Conservation (phyloP, 2,888 invertebrate genomes). For the Pemphredon lugubris region DNA sequence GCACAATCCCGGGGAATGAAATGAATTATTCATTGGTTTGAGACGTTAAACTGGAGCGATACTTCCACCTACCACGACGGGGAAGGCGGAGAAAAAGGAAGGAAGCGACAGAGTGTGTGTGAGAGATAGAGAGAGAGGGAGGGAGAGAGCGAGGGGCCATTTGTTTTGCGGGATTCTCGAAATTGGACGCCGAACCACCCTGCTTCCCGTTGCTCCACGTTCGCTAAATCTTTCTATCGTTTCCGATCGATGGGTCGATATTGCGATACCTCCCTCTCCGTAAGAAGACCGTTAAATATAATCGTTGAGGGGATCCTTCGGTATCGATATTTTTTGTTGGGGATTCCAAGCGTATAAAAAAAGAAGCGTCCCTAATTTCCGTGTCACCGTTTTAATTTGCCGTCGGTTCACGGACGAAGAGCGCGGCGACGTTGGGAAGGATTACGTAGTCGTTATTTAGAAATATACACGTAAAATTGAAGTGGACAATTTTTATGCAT, state of each 20-base stretch:
- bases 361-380: too few species aligned
- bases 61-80: constrained; percentile 18
- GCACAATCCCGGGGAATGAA: constrained; percentile 73
- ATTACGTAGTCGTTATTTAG: too few species aligned
- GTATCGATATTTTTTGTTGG: background rate
- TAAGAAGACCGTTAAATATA: background rate
- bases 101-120: too few species aligned
- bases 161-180: constrained; percentile 69
- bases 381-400: too few species aligned
- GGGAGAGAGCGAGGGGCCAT: constrained; percentile 57
- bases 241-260: background rate
- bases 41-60: constrained; percentile 65
- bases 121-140: constrained; percentile 6
- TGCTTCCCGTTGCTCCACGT: constrained; percentile 20
- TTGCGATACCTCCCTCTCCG: background rate
- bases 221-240: background rate
- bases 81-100: constrained; percentile 23
- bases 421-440: too few species aligned
- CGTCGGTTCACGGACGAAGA: too few species aligned
- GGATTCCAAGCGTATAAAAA: background rate
- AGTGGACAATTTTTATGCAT: too few species aligned
- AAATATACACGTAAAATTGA: too few species aligned
- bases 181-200: constrained; percentile 64
- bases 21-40: constrained; percentile 76
- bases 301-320: background rate